A percentile compares a stretch with the other conserved stretches of the same genome.
phyloP scores from a whole-genome alignment of 1,140 invertebrate genomes.

The Penaeus japonicus region DNA sequence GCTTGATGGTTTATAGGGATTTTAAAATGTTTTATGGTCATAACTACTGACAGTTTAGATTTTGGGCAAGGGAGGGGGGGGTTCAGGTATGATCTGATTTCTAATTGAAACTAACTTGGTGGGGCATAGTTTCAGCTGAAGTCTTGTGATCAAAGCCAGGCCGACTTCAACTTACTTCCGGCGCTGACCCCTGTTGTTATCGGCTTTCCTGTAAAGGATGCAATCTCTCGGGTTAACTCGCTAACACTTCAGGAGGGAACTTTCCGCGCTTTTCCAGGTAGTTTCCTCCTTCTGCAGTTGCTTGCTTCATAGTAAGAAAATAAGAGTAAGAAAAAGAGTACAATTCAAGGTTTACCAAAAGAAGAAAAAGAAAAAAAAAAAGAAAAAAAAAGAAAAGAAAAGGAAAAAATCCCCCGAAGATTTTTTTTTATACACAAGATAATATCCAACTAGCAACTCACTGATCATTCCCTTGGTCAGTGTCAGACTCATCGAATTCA shows the following conservation, averaged over 20 bases:
- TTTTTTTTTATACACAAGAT: not conserved
- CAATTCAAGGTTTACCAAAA: not conserved
- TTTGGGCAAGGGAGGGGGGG: no score
- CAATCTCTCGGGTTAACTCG: slow-evolving; percentile 43
- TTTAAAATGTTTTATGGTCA: no score
- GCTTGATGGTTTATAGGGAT: no score
- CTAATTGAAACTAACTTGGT: not conserved
- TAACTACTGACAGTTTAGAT: no score
- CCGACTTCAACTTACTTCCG: slow-evolving; percentile 47
- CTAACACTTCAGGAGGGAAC: not conserved
- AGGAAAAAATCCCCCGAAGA: not conserved
- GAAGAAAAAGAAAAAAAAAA: slow-evolving; percentile 9
- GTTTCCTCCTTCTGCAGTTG: slow-evolving; percentile 14
- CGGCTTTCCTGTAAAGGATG: slow-evolving; percentile 53
- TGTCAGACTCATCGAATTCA: slow-evolving; percentile 90
- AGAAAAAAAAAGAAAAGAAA: slow-evolving; percentile 18
- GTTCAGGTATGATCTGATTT: no score
- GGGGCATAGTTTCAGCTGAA: not conserved
- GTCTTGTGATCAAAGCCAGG: slow-evolving; percentile 3
- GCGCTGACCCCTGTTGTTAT: slow-evolving; percentile 44
- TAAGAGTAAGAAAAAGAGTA: not conserved
- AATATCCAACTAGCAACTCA: slow-evolving; percentile 65
- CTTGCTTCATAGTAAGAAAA: slow-evolving; percentile 17
- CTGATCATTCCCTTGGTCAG: slow-evolving; percentile 85
- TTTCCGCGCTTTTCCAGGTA: not conserved